Conservation (phyloP, 2,113 vertebrate species). For the Xyrauchen texanus region DNA sequence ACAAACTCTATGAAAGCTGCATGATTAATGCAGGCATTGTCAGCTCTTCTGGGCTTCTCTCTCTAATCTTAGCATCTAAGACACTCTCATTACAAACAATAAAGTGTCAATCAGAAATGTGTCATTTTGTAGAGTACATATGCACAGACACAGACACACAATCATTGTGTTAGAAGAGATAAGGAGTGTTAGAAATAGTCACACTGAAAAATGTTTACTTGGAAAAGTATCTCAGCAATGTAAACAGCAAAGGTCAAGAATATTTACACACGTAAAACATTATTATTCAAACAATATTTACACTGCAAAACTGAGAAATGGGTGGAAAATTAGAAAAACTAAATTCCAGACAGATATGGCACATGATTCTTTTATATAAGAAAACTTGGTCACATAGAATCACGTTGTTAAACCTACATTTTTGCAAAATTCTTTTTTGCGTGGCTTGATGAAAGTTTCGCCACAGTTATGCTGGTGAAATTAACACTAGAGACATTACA, state of each 20-base stretch:
- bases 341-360: background rate
- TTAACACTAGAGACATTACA: too few relatives aligned
- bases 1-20: constrained; percentile 54
- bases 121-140: background rate
- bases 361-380: too few relatives aligned
- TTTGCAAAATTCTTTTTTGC: too few relatives aligned
- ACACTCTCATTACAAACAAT: constrained; percentile 53
- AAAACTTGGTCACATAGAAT: too few relatives aligned
- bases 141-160: constrained; percentile 29
- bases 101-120: constrained; percentile 20
- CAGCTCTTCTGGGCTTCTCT: constrained; percentile 41
- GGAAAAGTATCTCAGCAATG: constrained; percentile 52
- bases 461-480: too few relatives aligned
- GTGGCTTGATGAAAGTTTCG: too few relatives aligned
- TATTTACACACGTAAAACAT: constrained; percentile 25
- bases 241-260: constrained; percentile 40
- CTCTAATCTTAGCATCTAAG: constrained; percentile 43
- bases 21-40: constrained; percentile 55
- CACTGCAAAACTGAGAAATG: background rate
- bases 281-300: constrained; percentile 12
- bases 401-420: too few relatives aligned
- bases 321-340: background rate
- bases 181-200: background rate
- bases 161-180: constrained; percentile 9
- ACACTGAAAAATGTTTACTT: constrained; percentile 36